These are phyloP conservation scores for Drosophila rellima DNA, from an alignment of 2,888 invertebrate species.

Conservation along the genomic window DNA sequence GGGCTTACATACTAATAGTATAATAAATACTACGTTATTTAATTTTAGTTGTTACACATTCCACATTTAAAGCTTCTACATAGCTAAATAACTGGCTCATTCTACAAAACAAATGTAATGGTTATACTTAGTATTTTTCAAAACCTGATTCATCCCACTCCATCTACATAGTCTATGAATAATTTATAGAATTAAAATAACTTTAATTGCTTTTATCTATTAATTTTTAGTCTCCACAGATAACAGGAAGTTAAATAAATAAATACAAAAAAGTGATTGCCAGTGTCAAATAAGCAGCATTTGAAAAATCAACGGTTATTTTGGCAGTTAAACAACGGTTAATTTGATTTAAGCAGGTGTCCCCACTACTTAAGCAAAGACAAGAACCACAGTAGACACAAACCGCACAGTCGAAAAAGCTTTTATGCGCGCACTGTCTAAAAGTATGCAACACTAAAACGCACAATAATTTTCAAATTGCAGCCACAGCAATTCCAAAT, in stretches of 20 bases:
- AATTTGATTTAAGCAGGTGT: neutral
- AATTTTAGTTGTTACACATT: neutral
- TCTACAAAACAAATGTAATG: too few species aligned
- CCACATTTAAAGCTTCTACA: neutral
- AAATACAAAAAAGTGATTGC: neutral
- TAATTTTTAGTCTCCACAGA: neutral
- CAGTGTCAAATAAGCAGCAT: neutral
- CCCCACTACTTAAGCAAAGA: constrained; percentile 9
- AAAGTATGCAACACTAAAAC: constrained; percentile 32
- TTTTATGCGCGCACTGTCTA: constrained; percentile 25
- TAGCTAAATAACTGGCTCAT: neutral
- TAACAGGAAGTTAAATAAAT: neutral
- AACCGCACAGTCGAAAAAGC: neutral
- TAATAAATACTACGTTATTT: neutral
- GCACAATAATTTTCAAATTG: constrained; percentile 26
- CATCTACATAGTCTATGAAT: too few species aligned
- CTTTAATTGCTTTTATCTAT: too few species aligned
- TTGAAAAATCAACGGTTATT: neutral
- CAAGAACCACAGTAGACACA: constrained; percentile 21
- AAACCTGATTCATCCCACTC: too few species aligned
- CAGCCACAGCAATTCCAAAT: constrained; percentile 35
- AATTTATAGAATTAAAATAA: too few species aligned
- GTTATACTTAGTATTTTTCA: too few species aligned
- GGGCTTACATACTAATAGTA: neutral
- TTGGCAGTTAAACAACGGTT: neutral